These are phyloP conservation scores for Jacana jacana DNA, from an alignment of 2,113 vertebrate genomes.

Conservation along the genomic window DNA sequence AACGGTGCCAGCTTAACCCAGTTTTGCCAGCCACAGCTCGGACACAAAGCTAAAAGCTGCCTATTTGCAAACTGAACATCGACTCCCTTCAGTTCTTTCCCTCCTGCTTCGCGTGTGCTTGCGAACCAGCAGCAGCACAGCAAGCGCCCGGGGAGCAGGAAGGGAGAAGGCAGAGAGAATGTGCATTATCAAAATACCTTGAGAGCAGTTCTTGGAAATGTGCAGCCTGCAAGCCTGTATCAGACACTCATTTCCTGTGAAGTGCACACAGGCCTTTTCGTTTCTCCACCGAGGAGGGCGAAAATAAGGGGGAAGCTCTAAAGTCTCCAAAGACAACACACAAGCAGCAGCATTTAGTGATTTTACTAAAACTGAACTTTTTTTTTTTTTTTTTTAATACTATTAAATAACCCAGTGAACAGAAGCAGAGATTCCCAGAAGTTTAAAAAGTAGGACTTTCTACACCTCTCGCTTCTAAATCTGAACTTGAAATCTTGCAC, in stretches of 20 bases:
- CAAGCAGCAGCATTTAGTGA: background rate
- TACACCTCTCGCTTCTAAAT: background rate
- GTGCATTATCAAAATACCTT: slow-evolving; percentile 71
- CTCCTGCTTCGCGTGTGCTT: background rate
- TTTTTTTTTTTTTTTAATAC: background rate
- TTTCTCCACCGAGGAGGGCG: slow-evolving; percentile 35
- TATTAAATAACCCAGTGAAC: background rate
- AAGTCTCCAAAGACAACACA: background rate
- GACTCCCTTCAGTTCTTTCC: rapidly evolving
- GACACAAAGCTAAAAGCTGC: background rate
- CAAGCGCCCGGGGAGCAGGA: slow-evolving; percentile 23
- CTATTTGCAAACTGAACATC: background rate
- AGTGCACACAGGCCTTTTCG: slow-evolving; percentile 45
- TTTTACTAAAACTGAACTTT: background rate
- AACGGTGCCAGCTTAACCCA: background rate
- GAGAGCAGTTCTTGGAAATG: slow-evolving; percentile 69
- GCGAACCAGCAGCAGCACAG: background rate
- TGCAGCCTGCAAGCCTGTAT: slow-evolving; percentile 63
- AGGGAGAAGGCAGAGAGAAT: slow-evolving; percentile 61
- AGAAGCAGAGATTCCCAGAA: background rate
- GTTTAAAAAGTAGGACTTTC: background rate
- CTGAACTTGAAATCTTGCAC: slow-evolving; percentile 14
- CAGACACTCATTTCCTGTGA: slow-evolving; percentile 68
- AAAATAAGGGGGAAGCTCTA: slow-evolving; percentile 35
- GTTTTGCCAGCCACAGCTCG: background rate